These are phyloP conservation scores for Drosophila sturtevanti DNA, from an alignment of 1,140 invertebrate genomes.

Conservation along the genomic window DNA sequence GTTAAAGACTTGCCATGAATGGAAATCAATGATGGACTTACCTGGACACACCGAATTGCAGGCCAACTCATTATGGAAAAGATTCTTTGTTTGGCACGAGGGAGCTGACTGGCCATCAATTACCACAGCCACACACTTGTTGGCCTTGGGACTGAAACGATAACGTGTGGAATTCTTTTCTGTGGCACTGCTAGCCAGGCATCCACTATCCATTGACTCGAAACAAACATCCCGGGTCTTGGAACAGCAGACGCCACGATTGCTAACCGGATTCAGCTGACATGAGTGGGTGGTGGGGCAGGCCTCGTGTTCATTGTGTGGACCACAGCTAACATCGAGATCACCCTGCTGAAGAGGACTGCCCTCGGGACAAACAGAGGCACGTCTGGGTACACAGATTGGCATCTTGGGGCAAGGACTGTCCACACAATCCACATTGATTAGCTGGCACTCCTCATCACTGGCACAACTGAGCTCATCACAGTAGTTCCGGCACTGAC, in stretches of 20 bases:
- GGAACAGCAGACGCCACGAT: constrained; percentile 91
- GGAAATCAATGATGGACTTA: constrained; percentile 53
- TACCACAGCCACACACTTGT: constrained; percentile 88
- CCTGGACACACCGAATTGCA: constrained; percentile 92
- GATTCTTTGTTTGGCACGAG: constrained; percentile 93
- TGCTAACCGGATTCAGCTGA: constrained; percentile 90
- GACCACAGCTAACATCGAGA: constrained; percentile 88
- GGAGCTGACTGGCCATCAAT: constrained; percentile 84
- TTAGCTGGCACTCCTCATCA: constrained; percentile 87
- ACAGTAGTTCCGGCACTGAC: constrained; percentile 91
- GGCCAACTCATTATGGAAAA: constrained; percentile 92
- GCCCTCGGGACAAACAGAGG: constrained; percentile 88
- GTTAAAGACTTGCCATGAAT: not conserved
- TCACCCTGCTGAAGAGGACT: constrained; percentile 85
- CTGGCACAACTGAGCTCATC: constrained; percentile 88
- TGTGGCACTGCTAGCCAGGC: constrained; percentile 82
- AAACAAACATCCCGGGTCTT: constrained; percentile 94
- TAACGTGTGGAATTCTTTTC: constrained; percentile 86
- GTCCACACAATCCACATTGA: constrained; percentile 83
- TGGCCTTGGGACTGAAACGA: constrained; percentile 90
- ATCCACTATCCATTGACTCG: constrained; percentile 87
- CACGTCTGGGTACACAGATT: constrained; percentile 90
- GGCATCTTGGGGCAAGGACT: constrained; percentile 89
- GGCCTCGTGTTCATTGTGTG: constrained; percentile 85
- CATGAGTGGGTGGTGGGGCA: constrained; percentile 94